Conservation (phyloP, 2,113 vertebrate genomes). For the Rostratula benghalensis region DNA sequence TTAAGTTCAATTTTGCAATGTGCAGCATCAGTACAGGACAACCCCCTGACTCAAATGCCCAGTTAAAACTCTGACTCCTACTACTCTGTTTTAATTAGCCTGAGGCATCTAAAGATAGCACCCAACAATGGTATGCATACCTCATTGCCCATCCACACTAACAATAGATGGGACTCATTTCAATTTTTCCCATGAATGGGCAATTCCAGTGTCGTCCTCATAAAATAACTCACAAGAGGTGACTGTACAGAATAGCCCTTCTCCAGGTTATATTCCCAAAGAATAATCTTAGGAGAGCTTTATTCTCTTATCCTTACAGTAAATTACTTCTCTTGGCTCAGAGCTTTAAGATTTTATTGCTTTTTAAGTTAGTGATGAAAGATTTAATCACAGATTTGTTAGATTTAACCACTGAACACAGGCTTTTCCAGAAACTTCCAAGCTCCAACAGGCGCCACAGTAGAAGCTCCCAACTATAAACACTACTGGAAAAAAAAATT, state of each 20-base stretch:
- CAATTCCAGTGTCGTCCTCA: neutral
- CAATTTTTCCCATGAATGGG: neutral
- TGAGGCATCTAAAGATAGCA: neutral
- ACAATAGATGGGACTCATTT: neutral
- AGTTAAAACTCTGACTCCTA: neutral
- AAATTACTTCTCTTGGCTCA: slow-evolving; percentile 38
- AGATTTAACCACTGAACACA: neutral
- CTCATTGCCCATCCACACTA: neutral
- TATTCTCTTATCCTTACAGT: slow-evolving; percentile 28
- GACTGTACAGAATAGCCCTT: neutral
- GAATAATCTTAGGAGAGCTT: slow-evolving; percentile 24
- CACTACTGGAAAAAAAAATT: neutral
- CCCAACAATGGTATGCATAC: neutral
- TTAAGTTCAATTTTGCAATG: neutral
- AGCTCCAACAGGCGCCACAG: neutral
- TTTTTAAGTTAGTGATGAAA: neutral
- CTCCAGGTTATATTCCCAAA: neutral
- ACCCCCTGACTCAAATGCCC: neutral
- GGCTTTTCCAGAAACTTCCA: slow-evolving; percentile 21
- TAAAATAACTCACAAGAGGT: neutral
- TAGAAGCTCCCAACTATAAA: neutral
- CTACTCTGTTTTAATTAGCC: neutral
- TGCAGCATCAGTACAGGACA: neutral
- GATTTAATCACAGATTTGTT: slow-evolving; percentile 55
- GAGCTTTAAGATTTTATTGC: slow-evolving; percentile 32